Conservation (phyloP, 2,113 vertebrate genomes). For the Oenanthe oenanthe region DNA sequence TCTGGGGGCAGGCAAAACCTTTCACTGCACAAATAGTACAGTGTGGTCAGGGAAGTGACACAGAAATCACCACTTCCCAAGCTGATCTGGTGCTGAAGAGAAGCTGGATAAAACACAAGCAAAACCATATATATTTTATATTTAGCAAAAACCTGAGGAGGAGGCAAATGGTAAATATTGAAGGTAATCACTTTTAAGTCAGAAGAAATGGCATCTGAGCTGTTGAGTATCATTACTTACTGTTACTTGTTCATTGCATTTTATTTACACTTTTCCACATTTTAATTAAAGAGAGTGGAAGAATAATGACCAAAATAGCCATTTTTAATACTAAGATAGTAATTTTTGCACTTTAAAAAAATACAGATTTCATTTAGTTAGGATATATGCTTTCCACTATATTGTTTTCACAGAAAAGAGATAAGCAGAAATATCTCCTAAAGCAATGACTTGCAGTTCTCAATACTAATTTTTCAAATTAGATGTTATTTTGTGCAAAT, state of each 20-base stretch:
- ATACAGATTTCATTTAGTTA: background rate
- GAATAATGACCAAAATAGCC: background rate
- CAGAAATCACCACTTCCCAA: background rate
- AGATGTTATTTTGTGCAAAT: background rate
- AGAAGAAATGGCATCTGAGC: background rate
- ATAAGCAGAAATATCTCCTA: background rate
- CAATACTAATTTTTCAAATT: background rate
- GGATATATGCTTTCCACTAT: background rate
- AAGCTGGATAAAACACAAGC: background rate
- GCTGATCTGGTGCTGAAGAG: background rate
- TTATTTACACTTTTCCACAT: background rate
- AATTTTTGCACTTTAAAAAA: background rate
- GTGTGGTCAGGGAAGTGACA: background rate
- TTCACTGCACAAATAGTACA: background rate
- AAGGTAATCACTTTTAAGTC: background rate
- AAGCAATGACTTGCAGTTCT: background rate
- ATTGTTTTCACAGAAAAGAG: background rate
- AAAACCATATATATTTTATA: background rate
- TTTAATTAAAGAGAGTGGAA: background rate
- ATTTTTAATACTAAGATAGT: background rate
- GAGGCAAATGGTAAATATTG: background rate
- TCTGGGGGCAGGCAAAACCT: background rate
- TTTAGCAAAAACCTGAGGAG: background rate
- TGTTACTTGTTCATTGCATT: background rate
- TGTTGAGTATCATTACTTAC: background rate